These are phyloP conservation scores for Pelobates cultripes DNA, from an alignment of 2,797 vertebrate genomes.

Conservation along the genomic window DNA sequence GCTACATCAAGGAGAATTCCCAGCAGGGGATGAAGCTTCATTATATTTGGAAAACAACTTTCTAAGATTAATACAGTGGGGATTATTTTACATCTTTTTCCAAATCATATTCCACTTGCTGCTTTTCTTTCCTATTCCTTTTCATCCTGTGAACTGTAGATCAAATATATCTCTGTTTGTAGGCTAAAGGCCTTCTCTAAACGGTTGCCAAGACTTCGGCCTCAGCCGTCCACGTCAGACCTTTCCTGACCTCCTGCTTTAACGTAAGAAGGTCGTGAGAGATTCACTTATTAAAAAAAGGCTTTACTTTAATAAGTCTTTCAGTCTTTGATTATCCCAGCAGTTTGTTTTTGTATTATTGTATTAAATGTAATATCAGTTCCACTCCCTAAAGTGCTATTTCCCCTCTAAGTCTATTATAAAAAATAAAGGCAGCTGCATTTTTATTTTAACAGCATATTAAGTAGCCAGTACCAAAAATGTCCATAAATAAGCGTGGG, in stretches of 20 bases:
- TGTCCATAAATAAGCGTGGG: too few species aligned
- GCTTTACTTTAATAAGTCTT: too few species aligned
- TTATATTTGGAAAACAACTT: too few species aligned
- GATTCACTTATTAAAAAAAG: too few species aligned
- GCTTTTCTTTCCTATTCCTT: conserved; percentile 3
- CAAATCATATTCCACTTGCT: background rate
- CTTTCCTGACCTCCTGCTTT: background rate
- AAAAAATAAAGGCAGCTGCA: conserved; percentile 14
- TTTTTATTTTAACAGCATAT: background rate
- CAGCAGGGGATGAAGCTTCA: background rate
- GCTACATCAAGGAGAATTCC: background rate
- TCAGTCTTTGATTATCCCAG: background rate
- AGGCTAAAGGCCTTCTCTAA: conserved; percentile 19
- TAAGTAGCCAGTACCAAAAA: background rate
- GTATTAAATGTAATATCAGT: background rate
- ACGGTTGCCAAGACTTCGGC: conserved; percentile 7
- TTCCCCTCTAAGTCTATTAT: conserved; percentile 8
- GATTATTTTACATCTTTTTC: conserved; percentile 11
- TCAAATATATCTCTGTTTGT: background rate
- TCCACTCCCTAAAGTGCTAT: conserved; percentile 26
- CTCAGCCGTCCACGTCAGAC: conserved; percentile 2
- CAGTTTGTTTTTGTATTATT: conserved; percentile 15
- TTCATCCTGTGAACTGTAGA: conserved; percentile 7
- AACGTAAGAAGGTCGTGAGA: too few species aligned
- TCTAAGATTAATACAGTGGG: background rate